Evolutionary conservation across 2,888 invertebrate genomes (phyloP).

Genomic region (Oegoconia quadripuncta): DNA sequence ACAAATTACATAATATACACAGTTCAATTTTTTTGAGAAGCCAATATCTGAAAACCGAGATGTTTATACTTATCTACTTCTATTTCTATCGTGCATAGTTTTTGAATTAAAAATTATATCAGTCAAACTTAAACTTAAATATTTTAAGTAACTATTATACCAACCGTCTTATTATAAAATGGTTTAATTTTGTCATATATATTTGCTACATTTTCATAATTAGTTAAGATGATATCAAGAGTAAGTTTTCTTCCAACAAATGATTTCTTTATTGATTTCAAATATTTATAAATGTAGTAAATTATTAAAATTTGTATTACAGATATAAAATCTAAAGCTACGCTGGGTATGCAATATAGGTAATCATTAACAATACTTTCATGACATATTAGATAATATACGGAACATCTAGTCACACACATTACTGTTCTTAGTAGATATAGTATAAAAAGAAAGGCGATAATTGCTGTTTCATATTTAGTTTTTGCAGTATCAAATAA

Average conservation of each 20-base stretch:
- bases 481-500: not conserved
- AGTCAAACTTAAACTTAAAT: not conserved
- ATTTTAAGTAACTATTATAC: not conserved
- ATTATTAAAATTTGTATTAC: not conserved
- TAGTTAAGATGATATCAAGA: not conserved
- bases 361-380: not conserved
- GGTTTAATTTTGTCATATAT: slow-evolving; percentile 7
- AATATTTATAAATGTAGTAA: not conserved
- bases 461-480: not conserved
- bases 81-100: too few relatives aligned
- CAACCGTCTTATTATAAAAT: not conserved
- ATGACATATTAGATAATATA: too few relatives aligned
- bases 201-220: not conserved
- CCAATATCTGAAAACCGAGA: too few relatives aligned
- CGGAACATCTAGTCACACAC: not conserved
- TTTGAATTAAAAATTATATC: not conserved
- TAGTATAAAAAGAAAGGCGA: not conserved
- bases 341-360: not conserved
- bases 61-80: too few relatives aligned
- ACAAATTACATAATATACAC: too few relatives aligned
- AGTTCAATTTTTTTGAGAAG: too few relatives aligned
- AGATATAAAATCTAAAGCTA: not conserved
- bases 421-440: not conserved
- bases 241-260: not conserved
- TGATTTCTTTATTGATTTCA: not conserved